phyloP scores from a whole-genome alignment of 1,140 invertebrate genomes.

The Aphis gossypii region DNA sequence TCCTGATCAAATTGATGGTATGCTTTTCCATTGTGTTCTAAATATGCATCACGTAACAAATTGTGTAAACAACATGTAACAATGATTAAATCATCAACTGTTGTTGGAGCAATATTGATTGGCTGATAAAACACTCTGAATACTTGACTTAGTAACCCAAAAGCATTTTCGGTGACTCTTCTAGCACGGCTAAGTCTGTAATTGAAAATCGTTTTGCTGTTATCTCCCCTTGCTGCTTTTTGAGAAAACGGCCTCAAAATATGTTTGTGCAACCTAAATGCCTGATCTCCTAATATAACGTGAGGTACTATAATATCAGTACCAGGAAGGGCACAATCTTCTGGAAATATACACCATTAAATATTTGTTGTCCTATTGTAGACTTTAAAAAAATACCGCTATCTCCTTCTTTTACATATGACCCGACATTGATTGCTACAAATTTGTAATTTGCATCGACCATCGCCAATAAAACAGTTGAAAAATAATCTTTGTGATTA shows the following conservation, averaged over 20 bases:
- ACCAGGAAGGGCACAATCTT: no score
- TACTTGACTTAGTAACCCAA: conserved; percentile 61
- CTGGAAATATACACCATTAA: no score
- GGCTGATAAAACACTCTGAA: conserved; percentile 59
- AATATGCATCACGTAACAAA: background rate
- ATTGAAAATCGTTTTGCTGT: conserved; percentile 61
- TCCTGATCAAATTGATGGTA: conserved; percentile 12
- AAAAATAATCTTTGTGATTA: no score
- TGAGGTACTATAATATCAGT: conserved; percentile 43
- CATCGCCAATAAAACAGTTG: no score
- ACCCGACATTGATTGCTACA: no score
- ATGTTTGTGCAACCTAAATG: conserved; percentile 64
- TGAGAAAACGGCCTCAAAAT: conserved; percentile 60
- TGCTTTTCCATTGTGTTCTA: background rate
- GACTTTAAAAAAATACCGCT: no score
- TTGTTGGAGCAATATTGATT: conserved; percentile 59
- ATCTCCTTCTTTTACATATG: no score
- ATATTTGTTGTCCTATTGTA: no score
- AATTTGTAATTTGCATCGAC: no score
- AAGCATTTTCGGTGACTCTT: conserved; percentile 63
- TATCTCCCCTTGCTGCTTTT: no score
- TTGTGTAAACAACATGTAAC: conserved; percentile 58
- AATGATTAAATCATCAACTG: conserved; percentile 54
- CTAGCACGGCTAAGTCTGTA: conserved; percentile 62
- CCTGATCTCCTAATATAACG: conserved; percentile 64